phyloP scores from a whole-genome alignment of 2,113 vertebrate species.

The Sinosuthora webbiana region DNA sequence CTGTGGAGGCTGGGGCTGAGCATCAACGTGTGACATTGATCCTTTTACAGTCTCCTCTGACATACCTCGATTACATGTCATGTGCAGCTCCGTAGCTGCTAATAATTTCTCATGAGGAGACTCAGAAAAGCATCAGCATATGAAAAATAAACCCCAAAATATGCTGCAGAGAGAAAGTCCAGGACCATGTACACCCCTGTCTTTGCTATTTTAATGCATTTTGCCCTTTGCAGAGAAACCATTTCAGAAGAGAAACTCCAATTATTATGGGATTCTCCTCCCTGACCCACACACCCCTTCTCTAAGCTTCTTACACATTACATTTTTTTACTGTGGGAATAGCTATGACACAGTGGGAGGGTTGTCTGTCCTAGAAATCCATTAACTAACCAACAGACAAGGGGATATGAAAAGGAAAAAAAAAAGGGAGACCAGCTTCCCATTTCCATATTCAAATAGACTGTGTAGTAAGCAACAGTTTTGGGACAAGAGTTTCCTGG shows the following conservation, averaged over 20 bases:
- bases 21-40: background rate
- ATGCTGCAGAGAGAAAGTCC: background rate
- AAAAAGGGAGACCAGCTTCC: background rate
- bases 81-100: background rate
- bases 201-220: background rate
- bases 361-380: constrained; percentile 35
- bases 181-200: background rate
- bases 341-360: background rate
- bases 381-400: background rate
- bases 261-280: background rate
- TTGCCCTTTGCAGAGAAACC: background rate
- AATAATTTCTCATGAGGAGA: background rate
- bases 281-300: background rate
- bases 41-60: background rate
- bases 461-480: background rate
- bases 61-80: background rate
- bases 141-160: background rate
- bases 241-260: background rate
- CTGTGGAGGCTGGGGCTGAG: background rate
- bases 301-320: background rate
- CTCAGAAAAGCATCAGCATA: background rate
- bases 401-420: background rate
- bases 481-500: background rate
- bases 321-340: background rate
- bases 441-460: background rate